These are phyloP conservation scores for Protodeltote pygarga DNA, from an alignment of 2,888 invertebrate genomes.

Conservation along the genomic window DNA sequence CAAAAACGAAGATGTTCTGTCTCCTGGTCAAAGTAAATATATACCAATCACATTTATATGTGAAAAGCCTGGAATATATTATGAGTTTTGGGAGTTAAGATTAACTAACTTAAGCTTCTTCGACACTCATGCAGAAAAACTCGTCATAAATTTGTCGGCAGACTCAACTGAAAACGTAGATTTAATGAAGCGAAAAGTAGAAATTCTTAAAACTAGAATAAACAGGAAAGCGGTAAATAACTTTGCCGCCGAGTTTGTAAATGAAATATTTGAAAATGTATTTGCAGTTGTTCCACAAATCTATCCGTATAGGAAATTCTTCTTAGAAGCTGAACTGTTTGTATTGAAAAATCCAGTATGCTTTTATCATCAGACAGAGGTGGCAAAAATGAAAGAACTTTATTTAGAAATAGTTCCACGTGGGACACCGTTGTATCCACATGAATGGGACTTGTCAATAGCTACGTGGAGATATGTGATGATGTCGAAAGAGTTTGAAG, in stretches of 20 bases:
- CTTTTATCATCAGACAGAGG: slow-evolving; percentile 79
- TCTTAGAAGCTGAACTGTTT: slow-evolving; percentile 76
- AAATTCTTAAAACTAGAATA: slow-evolving; percentile 61
- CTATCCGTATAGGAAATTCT: slow-evolving; percentile 72
- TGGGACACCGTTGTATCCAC: no score
- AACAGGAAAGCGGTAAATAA: slow-evolving; percentile 58
- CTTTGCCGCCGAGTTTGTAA: slow-evolving; percentile 55
- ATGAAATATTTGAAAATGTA: slow-evolving; percentile 58
- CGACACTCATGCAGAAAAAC: slow-evolving; percentile 60
- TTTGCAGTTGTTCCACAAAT: slow-evolving; percentile 60
- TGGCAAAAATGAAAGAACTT: slow-evolving; percentile 64
- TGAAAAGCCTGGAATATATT: slow-evolving; percentile 67
- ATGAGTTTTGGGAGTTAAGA: slow-evolving; percentile 82
- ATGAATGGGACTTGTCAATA: slow-evolving; percentile 76
- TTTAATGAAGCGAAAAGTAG: slow-evolving; percentile 51
- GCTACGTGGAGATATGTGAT: slow-evolving; percentile 70
- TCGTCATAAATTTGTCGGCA: slow-evolving; percentile 69
- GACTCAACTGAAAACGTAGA: slow-evolving; percentile 67
- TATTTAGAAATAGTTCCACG: slow-evolving; percentile 66
- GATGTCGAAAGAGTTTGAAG: slow-evolving; percentile 70
- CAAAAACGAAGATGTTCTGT: slow-evolving; percentile 83
- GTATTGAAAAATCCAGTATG: slow-evolving; percentile 78
- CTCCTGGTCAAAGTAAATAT: slow-evolving; percentile 79
- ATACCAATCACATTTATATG: slow-evolving; percentile 82
- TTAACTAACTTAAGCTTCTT: slow-evolving; percentile 76